Base-by-base conservation (phyloP, 2,888 invertebrate species). In the Idaea biselata region DNA sequence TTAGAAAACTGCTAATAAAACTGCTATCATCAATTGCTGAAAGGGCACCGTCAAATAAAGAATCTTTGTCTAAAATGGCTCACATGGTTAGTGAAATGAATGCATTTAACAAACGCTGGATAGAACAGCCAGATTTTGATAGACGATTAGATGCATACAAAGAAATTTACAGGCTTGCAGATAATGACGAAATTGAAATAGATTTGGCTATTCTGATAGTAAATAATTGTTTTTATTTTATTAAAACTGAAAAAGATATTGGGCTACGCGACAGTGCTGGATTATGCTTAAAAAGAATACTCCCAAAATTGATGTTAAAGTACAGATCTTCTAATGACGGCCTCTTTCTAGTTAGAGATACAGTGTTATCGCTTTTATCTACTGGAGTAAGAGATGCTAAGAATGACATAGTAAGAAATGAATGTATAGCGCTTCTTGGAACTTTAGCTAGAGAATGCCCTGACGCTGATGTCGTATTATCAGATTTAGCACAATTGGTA, bases 111-210 rank as follows among this genome's bases (percentile, higher is more conserved):
- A 93, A 94, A 58, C 94, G 95, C 68, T 97, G 97, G 95, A 94
- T 99, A n/a, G 98, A 99, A 74, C 98, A 99, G 80, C 98, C 99
- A 0, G 98, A 99, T 87, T 98, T 97, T 76, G 95, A 96, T 66
- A 93, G 93, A 73, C 94, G 99, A 73, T 91, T 98, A 18, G 95
- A 96, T 61, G 96, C 96, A 0, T 97, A 97, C 73, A 95, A 94
- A 73, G 88, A 93, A 73, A 94, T 98, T 55, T 94, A 94, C 66
- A 80, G 90, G 58, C 79, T 94, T 62, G 85, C 93, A 16, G 88
- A 93, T 1, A 82, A 81, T 0, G 82, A 92, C 62, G 82, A 91
- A 59, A 87, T 96, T 5, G 94, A 94, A 60, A 82, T 96, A 25
- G 94, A 95, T 69, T 81, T 95, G 16, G 96, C 96, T 0, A 93